Evolutionary conservation across 2,888 invertebrate species (phyloP), one percentile per base, ranked within the genome.

Genomic region (Eupithecia vulgata): DNA sequence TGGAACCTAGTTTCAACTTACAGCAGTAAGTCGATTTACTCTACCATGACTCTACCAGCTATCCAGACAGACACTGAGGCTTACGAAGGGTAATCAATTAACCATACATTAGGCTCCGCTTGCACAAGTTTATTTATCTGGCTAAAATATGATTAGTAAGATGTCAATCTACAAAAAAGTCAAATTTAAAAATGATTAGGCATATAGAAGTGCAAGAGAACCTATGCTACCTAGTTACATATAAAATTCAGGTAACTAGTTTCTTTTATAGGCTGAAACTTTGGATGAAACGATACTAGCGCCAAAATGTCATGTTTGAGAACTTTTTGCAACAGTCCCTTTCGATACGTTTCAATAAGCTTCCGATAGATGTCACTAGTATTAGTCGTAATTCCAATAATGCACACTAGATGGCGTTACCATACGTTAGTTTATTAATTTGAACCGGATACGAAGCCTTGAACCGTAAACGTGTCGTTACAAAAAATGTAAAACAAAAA

Each of bases 341-440:
- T 45, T 65, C 40, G 15, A 8, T 6, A 62, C 17, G 10, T 57
- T 74, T 67, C 48, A 65, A 5, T 45, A n/a, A 57, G 6, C 45
- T 74, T 73, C 45, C 64, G 59, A 65, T 75, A 79, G 79, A 79
- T 77, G 78, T 78, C 78, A 57, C 67, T 71, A 45, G 42, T 62
- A 34, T 5, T 13, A 21, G 45, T 68, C 35, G 69, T 37, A 68
- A 25, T 37, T 4, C 25, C 4, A 37, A 13, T 57, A 34, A 64
- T 35, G 12, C 17, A 45, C 65, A 64, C 8, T 35, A 73, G 76
- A 70, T 73, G 71, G 67, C 71, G 71, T 64, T 62, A 67, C 25
- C 10, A 30, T 25, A 21, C 37, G 21, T 21, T 65, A 17, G 5
- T 12, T n/a, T n/a, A 10, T 3, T 25, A 25, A 21, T 25, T 25